Percentiles rank a stretch among this genome's conserved stretches.
Conservation (phyloP, 64 coral and sea anemone species). For the Exaiptasia diaphana region DNA sequence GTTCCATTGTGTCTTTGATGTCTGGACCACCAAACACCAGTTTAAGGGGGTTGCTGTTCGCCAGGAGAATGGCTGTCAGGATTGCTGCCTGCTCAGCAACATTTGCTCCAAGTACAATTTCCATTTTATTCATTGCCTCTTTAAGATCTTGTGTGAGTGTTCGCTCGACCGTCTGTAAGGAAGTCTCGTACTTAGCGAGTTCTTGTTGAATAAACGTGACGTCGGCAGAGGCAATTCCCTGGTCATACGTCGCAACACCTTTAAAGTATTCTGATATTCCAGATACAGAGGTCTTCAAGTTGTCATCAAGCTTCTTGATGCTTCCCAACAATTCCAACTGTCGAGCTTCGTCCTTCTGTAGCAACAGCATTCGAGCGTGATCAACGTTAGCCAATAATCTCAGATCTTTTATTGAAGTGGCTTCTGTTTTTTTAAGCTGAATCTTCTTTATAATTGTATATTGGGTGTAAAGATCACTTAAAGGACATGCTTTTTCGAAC, state of each 20-base stretch:
- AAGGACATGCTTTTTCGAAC: neutral
- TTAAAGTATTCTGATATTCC: slow-evolving; percentile 16
- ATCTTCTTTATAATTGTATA: neutral
- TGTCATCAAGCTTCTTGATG: neutral
- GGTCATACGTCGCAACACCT: slow-evolving; percentile 10
- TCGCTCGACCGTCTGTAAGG: neutral
- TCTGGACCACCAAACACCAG: neutral
- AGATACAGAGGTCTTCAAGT: neutral
- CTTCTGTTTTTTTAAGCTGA: neutral
- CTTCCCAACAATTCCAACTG: neutral
- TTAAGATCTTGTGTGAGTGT: neutral
- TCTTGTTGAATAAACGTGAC: slow-evolving; percentile 2
- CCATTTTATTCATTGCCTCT: neutral
- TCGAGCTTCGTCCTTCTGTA: neutral
- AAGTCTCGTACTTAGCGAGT: neutral
- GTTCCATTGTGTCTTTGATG: neutral
- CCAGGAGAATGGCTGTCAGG: neutral
- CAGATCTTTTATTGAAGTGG: neutral
- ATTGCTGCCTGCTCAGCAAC: neutral
- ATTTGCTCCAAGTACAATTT: neutral
- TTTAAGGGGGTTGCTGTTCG: slow-evolving; percentile 25
- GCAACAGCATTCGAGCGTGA: neutral
- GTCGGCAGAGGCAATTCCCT: slow-evolving; percentile 15
- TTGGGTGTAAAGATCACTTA: neutral
- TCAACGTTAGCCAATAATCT: neutral